Base-by-base conservation (phyloP, 2,113 vertebrate genomes). In the Lepus americanus region DNA sequence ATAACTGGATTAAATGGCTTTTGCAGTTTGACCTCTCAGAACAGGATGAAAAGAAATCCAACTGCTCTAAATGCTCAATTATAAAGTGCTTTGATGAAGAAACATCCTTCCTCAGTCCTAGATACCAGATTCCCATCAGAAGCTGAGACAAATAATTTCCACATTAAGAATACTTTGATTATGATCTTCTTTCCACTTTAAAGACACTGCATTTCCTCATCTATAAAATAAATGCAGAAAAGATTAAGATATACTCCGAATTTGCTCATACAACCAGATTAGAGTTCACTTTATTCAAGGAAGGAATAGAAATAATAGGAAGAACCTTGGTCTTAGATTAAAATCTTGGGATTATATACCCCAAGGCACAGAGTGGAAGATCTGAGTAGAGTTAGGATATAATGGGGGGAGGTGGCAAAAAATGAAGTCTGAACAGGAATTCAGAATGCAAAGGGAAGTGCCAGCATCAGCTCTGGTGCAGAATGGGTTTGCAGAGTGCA, bases 1-100 rank as follows among this genome's bases (percentile, higher is more conserved):
- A 92, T 94, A 92, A 97, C 95, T 95, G 94, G 78, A 97, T 96
- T 96, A 96, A 92, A 90, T 94, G 69, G 95, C 90, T 96, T 96
- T 97, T 95, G 69, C 90, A 76, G 33, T 89, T 89, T 97, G 95
- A 94, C 95, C 95, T 97, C 69, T 36, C 0, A 9, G 70, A 82
- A 78, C 20, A 93, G 84, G 85, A 82, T 83, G 85, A 94, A 96
- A 90, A 95, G 85, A 90, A 97, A 78, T 33, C 64, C 63, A 89
- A 94, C 87, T 31, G 67, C 89, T 85, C 72, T 87, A 87, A 95
- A 92, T 36, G 81, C 61, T 93, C 94, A 90, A 19, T 96, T 97
- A 86, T 69, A 89, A 92, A 89, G 90, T 86, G 72, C 85, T 96
- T 83, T 63, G 72, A 74, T 9, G 14, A 80, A 31, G 69, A 89